phyloP scores from a whole-genome alignment of 2,888 invertebrate species.

The Drosophila mimetica region DNA sequence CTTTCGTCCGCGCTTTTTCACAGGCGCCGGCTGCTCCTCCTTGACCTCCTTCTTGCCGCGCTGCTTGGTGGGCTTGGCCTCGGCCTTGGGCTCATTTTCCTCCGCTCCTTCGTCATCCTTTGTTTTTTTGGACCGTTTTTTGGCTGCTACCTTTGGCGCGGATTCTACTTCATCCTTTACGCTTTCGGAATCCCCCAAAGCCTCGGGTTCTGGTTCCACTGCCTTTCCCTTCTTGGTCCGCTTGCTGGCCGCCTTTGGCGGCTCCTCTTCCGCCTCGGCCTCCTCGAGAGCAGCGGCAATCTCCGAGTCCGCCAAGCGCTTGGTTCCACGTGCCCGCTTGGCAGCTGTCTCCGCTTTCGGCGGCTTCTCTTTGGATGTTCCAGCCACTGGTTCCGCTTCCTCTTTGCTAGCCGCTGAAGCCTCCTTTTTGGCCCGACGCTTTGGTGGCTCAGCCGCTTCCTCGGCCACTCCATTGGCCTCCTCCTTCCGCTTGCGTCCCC shows the following conservation, averaged over 20 bases:
- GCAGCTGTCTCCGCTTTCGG: slow-evolving; percentile 29
- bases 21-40: slow-evolving; percentile 28
- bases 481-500: slow-evolving; percentile 50
- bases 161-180: not conserved
- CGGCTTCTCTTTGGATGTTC: slow-evolving; percentile 7
- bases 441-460: slow-evolving; percentile 13
- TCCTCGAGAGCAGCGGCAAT: slow-evolving; percentile 53
- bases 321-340: slow-evolving; percentile 53
- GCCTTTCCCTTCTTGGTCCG: slow-evolving; percentile 36
- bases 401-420: not conserved
- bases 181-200: slow-evolving; percentile 1
- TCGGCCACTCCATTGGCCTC: slow-evolving; percentile 9
- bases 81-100: slow-evolving; percentile 1
- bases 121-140: slow-evolving; percentile 14
- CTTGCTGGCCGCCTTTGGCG: slow-evolving; percentile 26
- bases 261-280: slow-evolving; percentile 20
- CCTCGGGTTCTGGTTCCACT: not conserved
- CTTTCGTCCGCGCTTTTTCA: slow-evolving; percentile 49
- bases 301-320: slow-evolving; percentile 60
- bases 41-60: slow-evolving; percentile 45
- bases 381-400: not conserved
- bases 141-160: slow-evolving; percentile 2
- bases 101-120: slow-evolving; percentile 3
- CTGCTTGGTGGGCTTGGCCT: slow-evolving; percentile 40
- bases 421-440: slow-evolving; percentile 18